Evolutionary conservation across 1,140 invertebrate genomes (phyloP).

Genomic region (Meloidogyne hapla): DNA sequence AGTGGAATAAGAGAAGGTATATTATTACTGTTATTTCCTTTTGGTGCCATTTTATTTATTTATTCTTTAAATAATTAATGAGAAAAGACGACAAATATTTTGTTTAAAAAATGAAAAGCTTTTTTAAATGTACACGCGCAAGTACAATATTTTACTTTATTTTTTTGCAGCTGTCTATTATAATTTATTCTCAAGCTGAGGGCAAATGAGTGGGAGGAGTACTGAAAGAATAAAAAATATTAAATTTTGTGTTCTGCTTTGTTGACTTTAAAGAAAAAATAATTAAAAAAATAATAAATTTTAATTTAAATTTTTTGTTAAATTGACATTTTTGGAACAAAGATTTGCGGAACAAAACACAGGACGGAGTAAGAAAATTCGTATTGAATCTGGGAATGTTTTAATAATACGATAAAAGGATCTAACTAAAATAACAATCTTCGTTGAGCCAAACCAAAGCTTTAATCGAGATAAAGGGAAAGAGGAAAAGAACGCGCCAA

Average conservation of each 20-base stretch:
- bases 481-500: too few relatives aligned
- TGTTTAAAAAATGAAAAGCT: background rate
- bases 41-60: background rate
- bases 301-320: background rate
- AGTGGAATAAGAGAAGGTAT: background rate
- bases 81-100: background rate
- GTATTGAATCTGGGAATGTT: too few relatives aligned
- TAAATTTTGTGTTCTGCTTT: background rate
- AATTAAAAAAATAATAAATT: background rate
- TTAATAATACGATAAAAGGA: too few relatives aligned
- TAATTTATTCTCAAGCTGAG: background rate
- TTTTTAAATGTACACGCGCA: background rate
- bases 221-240: background rate
- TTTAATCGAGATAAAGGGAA: too few relatives aligned
- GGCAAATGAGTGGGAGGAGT: background rate
- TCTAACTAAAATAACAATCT: too few relatives aligned
- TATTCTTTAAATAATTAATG: background rate
- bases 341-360: too few relatives aligned
- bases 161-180: background rate
- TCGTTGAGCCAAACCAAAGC: too few relatives aligned
- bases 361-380: too few relatives aligned
- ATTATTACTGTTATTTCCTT: background rate
- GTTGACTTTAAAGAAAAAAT: background rate
- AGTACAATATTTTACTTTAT: background rate
- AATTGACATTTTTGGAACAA: too few relatives aligned